Base-by-base conservation (phyloP, 2,888 invertebrate genomes). In the Steinernema carpocapsae region DNA sequence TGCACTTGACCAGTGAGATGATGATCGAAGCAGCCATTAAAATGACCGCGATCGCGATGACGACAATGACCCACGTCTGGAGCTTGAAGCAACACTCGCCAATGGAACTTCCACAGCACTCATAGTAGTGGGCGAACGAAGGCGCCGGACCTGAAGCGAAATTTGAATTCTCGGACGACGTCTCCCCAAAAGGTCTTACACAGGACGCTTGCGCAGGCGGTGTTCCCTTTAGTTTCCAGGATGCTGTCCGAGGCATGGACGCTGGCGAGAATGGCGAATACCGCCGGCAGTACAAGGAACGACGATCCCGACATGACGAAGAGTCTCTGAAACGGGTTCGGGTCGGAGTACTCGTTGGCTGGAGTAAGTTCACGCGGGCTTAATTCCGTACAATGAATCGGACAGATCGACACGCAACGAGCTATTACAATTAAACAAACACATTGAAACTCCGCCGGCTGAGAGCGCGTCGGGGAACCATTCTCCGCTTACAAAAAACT, bases 61-160 rank as follows among this genome's bases (percentile, higher is more conserved):
- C 78, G n/a, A 77, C 71, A 64, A 77, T 72, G n/a, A 77, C 78
- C 77, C 77, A 77, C 2, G 77, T 77, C 74, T 77, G 77, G 6
- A 77, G 59, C 26, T 74, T 59, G 51, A 77, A 74, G 72, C 77
- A 77, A 56, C 77, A 77, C 17, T 77, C 77, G 56, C 72, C 73
- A 73, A 19, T 26, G 6, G 26, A 7, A 6, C 2, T 6, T 6
- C 56, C 56, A 56, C 56, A 56, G 56, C 56, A 56, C 56, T 56
- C 56, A 17, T 56, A 56, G 56, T 56, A 56, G 56, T 56, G 56
- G 10, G 56, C 56, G 56, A 56, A 56, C 56, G 56, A 56, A 24
- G 56, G 22, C 7, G 14, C n/a, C 3, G 56, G 56, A 26, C 56
- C 56, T 56, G 26, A 6, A 56, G 6, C 12, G 51, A 19, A 19